Evolutionary conservation across 2,797 vertebrate species (phyloP).

Genomic region (Xenentodon cancila): DNA sequence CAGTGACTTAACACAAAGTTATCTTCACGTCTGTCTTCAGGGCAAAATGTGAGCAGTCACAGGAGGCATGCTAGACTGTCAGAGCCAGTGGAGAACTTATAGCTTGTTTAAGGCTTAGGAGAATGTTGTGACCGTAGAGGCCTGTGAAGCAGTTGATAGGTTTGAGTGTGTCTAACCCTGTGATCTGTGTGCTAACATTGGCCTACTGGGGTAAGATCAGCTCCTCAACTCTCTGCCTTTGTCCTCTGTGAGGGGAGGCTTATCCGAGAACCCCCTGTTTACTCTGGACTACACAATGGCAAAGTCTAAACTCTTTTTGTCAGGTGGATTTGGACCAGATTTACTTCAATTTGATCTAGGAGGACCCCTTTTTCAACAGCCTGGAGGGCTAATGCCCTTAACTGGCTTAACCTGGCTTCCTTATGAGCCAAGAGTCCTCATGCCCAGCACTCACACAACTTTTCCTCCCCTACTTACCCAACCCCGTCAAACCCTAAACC

Average conservation of each 20-base stretch:
- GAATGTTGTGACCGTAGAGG: conserved; percentile 65
- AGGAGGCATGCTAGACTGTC: conserved; percentile 61
- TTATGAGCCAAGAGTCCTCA: conserved; percentile 74
- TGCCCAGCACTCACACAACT: conserved; percentile 73
- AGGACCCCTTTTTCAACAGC: conserved; percentile 88
- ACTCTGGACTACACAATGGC: conserved; percentile 84
- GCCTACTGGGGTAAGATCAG: conserved; percentile 79
- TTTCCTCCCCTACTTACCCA: conserved; percentile 63
- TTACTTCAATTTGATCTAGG: conserved; percentile 88
- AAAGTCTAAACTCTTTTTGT: conserved; percentile 87
- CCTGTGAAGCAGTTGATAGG: conserved; percentile 78
- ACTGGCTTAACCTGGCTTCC: conserved; percentile 87
- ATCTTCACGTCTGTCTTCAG: conserved; percentile 61
- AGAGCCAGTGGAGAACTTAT: conserved; percentile 60
- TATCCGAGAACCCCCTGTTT: conserved; percentile 85
- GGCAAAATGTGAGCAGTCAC: conserved; percentile 71
- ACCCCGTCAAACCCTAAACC: neutral
- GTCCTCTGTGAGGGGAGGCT: conserved; percentile 78
- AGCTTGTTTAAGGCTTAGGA: conserved; percentile 74
- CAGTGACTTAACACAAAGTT: conserved; percentile 60
- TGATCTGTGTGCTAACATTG: conserved; percentile 81
- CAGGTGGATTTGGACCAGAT: conserved; percentile 87
- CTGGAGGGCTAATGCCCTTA: conserved; percentile 91
- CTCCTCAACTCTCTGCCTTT: conserved; percentile 71
- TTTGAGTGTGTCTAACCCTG: conserved; percentile 80